phyloP scores from a whole-genome alignment of 2,888 invertebrate genomes.

The Selenia dentaria region DNA sequence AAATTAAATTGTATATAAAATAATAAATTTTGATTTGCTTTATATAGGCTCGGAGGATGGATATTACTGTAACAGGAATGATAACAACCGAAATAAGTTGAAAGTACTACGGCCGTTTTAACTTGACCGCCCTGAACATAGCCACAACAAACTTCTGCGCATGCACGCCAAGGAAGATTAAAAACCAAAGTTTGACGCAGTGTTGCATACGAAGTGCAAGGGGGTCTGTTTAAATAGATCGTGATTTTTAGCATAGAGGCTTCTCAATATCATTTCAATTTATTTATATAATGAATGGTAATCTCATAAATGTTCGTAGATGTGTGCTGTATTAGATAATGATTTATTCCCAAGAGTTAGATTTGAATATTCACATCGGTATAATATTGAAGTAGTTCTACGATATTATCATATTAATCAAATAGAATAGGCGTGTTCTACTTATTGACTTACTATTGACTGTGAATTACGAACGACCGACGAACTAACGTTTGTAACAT shows the following conservation, averaged over 20 bases:
- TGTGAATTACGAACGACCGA: not conserved
- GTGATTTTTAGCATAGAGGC: not conserved
- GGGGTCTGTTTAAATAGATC: too few species aligned
- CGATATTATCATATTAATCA: constrained; percentile 17
- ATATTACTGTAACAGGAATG: not conserved
- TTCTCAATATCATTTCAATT: not conserved
- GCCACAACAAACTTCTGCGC: too few species aligned
- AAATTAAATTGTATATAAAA: constrained; percentile 59
- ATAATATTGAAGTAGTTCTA: constrained; percentile 25
- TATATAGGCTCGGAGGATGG: constrained; percentile 48
- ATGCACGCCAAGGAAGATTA: too few species aligned
- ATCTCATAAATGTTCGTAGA: constrained; percentile 8
- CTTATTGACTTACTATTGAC: constrained; percentile 7
- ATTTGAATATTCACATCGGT: constrained; percentile 33
- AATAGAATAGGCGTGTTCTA: constrained; percentile 23
- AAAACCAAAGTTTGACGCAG: too few species aligned
- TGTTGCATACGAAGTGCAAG: too few species aligned
- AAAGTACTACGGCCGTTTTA: too few species aligned
- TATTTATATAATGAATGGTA: too few species aligned
- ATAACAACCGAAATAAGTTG: not conserved
- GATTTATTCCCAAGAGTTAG: constrained; percentile 18
- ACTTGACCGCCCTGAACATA: too few species aligned
- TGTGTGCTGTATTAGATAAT: constrained; percentile 13
- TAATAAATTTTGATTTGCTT: constrained; percentile 37
- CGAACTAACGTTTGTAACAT: constrained; percentile 21